A percentile compares a stretch with the other conserved stretches of the same genome.
Evolutionary conservation across 30 jellyfish, hydroid and myxozoan genomes (phyloP).

Genomic region (Mastigias papua): DNA sequence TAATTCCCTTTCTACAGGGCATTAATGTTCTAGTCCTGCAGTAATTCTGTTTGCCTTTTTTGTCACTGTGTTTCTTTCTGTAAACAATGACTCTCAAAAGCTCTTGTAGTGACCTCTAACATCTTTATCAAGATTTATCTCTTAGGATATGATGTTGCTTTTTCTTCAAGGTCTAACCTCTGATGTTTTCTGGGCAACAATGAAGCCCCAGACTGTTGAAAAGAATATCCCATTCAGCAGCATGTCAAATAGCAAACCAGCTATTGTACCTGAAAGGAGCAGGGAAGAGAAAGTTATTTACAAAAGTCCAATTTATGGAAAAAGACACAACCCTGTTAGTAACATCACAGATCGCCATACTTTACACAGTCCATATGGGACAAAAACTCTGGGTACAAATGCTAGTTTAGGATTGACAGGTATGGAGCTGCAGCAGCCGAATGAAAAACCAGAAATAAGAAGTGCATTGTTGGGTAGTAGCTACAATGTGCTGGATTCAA

Average conservation of each 20-base stretch:
- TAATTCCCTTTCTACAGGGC: too few species aligned
- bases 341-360: not conserved
- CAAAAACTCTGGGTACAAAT: not conserved
- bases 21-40: too few species aligned
- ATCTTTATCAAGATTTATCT: too few species aligned
- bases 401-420: not conserved
- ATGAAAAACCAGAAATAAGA: not conserved
- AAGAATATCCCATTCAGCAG: not conserved
- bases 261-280: not conserved
- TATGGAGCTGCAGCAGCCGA: not conserved
- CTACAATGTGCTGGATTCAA: not conserved
- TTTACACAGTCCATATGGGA: not conserved
- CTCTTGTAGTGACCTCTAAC: too few species aligned
- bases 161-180: not conserved
- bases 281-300: not conserved
- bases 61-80: too few species aligned
- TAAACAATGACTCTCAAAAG: too few species aligned
- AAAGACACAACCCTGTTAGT: not conserved
- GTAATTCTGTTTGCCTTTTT: too few species aligned
- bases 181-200: slow-evolving; percentile 50
- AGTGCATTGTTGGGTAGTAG: not conserved
- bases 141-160: not conserved
- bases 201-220: slow-evolving; percentile 12
- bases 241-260: not conserved
- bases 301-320: not conserved